A percentile compares a stretch with the other conserved stretches of the same genome.
phyloP scores from a whole-genome alignment of 2,113 vertebrate genomes.

The Psilopsiagon aurifrons region DNA sequence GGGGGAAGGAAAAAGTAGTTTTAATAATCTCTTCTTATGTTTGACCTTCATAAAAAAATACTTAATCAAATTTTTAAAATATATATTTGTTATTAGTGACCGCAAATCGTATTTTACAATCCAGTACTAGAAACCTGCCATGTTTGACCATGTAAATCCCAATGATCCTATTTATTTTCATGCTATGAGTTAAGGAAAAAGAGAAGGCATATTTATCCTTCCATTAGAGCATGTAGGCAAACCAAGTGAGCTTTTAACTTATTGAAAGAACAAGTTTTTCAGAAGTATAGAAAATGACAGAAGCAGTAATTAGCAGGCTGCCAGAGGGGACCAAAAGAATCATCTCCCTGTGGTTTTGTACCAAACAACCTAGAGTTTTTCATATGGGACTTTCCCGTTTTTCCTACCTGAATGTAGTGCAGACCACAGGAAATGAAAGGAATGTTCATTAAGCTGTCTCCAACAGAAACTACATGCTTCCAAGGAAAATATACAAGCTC shows the following conservation, averaged over 20 bases:
- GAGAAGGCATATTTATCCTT: not conserved
- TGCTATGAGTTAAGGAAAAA: not conserved
- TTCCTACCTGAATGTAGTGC: not conserved
- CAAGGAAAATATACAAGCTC: not conserved
- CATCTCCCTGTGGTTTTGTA: not conserved
- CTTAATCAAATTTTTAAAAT: not conserved
- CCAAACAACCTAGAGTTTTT: not conserved
- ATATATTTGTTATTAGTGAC: not conserved
- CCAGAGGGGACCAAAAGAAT: not conserved
- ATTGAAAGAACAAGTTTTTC: not conserved
- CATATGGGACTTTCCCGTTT: not conserved
- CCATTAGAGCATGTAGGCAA: not conserved
- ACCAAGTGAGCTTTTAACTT: not conserved
- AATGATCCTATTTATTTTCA: not conserved
- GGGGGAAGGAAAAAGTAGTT: not conserved
- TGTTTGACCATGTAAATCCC: not conserved
- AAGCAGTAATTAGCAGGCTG: not conserved
- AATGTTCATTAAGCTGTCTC: not conserved
- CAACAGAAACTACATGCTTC: not conserved
- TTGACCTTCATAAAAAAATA: not conserved
- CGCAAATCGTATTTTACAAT: not conserved
- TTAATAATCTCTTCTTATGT: not conserved
- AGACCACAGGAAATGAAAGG: constrained; percentile 37
- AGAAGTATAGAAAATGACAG: not conserved
- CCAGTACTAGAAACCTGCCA: not conserved